Percentiles rank a stretch among this genome's conserved stretches.
These are phyloP conservation scores for Labeo calbasu DNA, from an alignment of 2,797 vertebrate species.

Conservation along the genomic window DNA sequence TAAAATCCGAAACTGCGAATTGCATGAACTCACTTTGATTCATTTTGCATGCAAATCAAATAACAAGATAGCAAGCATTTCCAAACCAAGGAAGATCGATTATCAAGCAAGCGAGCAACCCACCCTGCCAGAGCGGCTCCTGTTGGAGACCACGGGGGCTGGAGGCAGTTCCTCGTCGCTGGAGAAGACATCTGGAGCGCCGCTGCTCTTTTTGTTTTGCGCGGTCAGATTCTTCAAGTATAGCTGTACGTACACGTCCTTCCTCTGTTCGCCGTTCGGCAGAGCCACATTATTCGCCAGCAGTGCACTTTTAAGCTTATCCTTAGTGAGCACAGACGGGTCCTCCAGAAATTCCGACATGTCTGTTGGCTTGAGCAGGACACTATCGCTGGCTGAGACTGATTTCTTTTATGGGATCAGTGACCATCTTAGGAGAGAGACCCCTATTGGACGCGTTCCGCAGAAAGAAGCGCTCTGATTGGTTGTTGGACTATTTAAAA, in stretches of 20 bases:
- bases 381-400: not conserved
- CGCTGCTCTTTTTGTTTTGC: conserved; percentile 75
- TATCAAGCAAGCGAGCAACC: conserved; percentile 59
- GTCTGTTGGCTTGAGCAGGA: conserved; percentile 47
- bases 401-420: conserved; percentile 51
- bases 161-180: conserved; percentile 90
- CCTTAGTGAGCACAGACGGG: conserved; percentile 93
- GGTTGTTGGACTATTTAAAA: conserved; percentile 62
- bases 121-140: conserved; percentile 83
- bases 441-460: conserved; percentile 75
- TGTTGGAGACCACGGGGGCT: conserved; percentile 74
- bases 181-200: conserved; percentile 84
- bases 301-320: conserved; percentile 92
- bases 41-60: not conserved
- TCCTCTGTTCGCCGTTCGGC: conserved; percentile 88
- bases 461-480: conserved; percentile 71
- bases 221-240: conserved; percentile 89
- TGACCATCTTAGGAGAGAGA: conserved; percentile 64
- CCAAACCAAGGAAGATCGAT: not conserved
- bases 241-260: conserved; percentile 95
- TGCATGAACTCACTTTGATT: not conserved
- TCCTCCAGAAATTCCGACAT: conserved; percentile 93
- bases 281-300: conserved; percentile 89
- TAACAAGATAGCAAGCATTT: not conserved
- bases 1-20: not conserved